Evolutionary conservation across 2,888 invertebrate genomes (phyloP), one percentile per base, ranked within the genome.

Genomic region (Nymphalis urticae): DNA sequence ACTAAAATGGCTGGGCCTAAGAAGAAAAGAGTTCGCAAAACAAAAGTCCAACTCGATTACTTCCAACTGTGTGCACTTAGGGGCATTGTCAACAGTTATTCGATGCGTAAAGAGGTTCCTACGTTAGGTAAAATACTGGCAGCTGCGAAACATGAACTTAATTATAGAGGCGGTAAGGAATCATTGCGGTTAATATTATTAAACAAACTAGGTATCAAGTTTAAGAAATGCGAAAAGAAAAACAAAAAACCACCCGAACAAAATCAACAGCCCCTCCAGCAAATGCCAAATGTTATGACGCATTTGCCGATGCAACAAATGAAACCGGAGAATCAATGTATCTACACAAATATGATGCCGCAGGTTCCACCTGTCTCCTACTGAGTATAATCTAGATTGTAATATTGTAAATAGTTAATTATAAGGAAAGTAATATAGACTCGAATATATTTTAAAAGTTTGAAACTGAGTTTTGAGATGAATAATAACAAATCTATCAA

Each of bases 151-250:
- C 86, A 87, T 2, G 92, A 92, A 67, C 65, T 92, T 0, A 90
- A 91, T 68, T 92, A 90, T 68, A 78, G 85, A 8, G 92, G 92
- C 0, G 91, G 91, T 0, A 92, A 91, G 64, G 92, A 92, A 73
- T 91, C 92, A 21, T 72, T 92, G 32, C 79, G 91, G 73, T 79
- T 91, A 80, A 92, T 92, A 78, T 77, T 92, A 61, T 78, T 90
- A 65, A 92, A 92, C 76, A 92, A 92, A 75, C 76, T 92, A 17
- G 92, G 92, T 66, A 92, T 91, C 75, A 92, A 92, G 75, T 92
- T 92, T 78, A 92, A 92, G 76, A 92, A 92, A 75, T 90, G 91
- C 48, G 92, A 92, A 75, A 91, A 92, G 75, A 92, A 92, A 74
- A 90, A 86, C 77, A 90, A 90, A 64, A 89, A 89, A 72, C 88